These are phyloP conservation scores for Pelobates fuscus DNA, from an alignment of 2,113 vertebrate species.

Conservation along the genomic window DNA sequence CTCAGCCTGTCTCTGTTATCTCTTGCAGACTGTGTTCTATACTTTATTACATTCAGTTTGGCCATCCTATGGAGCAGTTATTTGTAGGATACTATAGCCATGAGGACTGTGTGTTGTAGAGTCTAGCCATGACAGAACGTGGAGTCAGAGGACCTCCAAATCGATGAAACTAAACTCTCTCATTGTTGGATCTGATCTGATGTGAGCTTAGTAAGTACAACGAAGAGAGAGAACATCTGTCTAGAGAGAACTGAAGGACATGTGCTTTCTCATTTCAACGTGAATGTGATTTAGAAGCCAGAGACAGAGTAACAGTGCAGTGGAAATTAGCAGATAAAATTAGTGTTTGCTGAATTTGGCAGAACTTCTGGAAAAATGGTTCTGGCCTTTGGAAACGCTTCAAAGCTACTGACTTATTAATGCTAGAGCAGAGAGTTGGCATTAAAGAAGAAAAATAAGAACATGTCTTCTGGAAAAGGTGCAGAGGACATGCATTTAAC, in stretches of 20 bases:
- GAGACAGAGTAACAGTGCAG: conserved; percentile 56
- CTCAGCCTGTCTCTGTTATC: too few relatives aligned
- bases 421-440: conserved; percentile 53
- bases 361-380: conserved; percentile 63
- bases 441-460: conserved; percentile 47
- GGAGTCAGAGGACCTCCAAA: too few relatives aligned
- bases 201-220: background rate
- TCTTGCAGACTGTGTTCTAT: too few relatives aligned
- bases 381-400: conserved; percentile 63
- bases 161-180: too few relatives aligned
- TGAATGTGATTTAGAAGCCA: conserved; percentile 54
- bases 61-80: too few relatives aligned
- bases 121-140: too few relatives aligned
- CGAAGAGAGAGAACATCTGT: conserved; percentile 27
- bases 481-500: conserved; percentile 37
- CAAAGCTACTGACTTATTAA: conserved; percentile 63
- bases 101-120: too few relatives aligned
- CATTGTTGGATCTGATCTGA: too few relatives aligned
- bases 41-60: too few relatives aligned
- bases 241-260: conserved; percentile 49
- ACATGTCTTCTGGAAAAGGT: conserved; percentile 60
- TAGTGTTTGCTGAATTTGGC: conserved; percentile 67
- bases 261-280: conserved; percentile 38
- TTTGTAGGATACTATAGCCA: too few relatives aligned
- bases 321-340: conserved; percentile 70